phyloP scores from a whole-genome alignment of 1,140 invertebrate genomes.

The Drosophila nikananu region DNA sequence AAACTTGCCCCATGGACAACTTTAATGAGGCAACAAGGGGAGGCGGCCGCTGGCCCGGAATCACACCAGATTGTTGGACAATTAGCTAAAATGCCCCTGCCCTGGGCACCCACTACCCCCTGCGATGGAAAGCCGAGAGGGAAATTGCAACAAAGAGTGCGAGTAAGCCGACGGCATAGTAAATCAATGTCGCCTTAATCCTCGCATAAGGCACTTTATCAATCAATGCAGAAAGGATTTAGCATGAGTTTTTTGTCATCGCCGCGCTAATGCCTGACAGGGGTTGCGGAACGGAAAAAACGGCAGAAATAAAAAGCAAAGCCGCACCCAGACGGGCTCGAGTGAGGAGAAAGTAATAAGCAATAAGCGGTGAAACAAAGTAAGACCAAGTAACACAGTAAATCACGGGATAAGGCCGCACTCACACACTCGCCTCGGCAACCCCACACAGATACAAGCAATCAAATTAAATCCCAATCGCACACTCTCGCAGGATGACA shows the following conservation, averaged over 20 bases:
- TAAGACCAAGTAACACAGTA: constrained; percentile 83
- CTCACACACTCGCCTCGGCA: constrained; percentile 31
- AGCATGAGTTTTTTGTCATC: constrained; percentile 76
- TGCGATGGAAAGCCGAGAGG: not conserved
- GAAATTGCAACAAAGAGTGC: constrained; percentile 24
- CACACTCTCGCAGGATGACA: constrained; percentile 69
- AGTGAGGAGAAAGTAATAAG: constrained; percentile 59
- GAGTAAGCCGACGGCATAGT: constrained; percentile 69
- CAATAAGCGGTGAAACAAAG: constrained; percentile 83
- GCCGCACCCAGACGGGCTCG: constrained; percentile 34
- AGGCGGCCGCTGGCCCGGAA: constrained; percentile 9
- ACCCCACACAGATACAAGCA: constrained; percentile 68
- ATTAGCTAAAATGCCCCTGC: constrained; percentile 33
- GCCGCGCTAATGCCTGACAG: constrained; percentile 48
- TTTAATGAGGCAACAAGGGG: constrained; percentile 41
- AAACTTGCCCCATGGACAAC: constrained; percentile 20
- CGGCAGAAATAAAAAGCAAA: constrained; percentile 29
- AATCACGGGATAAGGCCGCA: constrained; percentile 79
- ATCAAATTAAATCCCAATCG: constrained; percentile 84
- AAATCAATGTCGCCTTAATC: constrained; percentile 82
- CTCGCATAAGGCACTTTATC: constrained; percentile 82
- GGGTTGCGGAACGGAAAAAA: constrained; percentile 6
- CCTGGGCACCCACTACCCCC: not conserved
- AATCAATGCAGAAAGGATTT: constrained; percentile 84
- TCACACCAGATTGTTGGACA: constrained; percentile 45